Conservation (phyloP, 2,888 invertebrate species). For the Falcaria lacertinaria region DNA sequence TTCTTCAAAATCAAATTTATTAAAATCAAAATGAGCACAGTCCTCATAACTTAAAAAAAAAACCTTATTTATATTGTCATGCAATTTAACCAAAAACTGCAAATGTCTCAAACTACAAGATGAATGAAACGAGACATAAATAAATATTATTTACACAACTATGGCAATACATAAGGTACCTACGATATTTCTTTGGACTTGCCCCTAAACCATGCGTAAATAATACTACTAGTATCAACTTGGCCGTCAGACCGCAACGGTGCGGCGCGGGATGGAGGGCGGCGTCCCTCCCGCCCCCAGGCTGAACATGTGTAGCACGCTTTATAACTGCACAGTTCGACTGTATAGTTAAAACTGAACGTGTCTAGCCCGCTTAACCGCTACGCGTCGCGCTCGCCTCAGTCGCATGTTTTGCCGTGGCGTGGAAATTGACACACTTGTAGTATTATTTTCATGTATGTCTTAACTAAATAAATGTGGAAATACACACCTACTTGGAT, state of each 20-base stretch:
- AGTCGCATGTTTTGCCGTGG: too few relatives aligned
- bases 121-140: conserved; percentile 31
- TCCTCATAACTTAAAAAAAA: background rate
- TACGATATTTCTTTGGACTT: conserved; percentile 61
- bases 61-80: conserved; percentile 1
- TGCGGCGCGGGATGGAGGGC: too few relatives aligned
- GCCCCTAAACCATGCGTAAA: conserved; percentile 27
- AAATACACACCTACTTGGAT: background rate
- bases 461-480: conserved; percentile 10
- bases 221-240: too few relatives aligned
- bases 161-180: conserved; percentile 58
- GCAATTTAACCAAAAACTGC: conserved; percentile 5
- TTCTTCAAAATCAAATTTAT: conserved; percentile 41
- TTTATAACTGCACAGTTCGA: too few relatives aligned
- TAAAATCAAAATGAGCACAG: background rate
- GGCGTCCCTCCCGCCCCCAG: too few relatives aligned
- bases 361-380: too few relatives aligned
- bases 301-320: too few relatives aligned
- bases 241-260: too few relatives aligned
- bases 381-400: too few relatives aligned
- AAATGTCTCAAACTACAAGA: conserved; percentile 12
- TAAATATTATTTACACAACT: conserved; percentile 56
- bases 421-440: too few relatives aligned
- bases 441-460: too few relatives aligned
- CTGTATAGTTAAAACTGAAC: too few relatives aligned